Evolutionary conservation across 2,888 invertebrate species (phyloP).

Genomic region (Eupithecia subfuscata): DNA sequence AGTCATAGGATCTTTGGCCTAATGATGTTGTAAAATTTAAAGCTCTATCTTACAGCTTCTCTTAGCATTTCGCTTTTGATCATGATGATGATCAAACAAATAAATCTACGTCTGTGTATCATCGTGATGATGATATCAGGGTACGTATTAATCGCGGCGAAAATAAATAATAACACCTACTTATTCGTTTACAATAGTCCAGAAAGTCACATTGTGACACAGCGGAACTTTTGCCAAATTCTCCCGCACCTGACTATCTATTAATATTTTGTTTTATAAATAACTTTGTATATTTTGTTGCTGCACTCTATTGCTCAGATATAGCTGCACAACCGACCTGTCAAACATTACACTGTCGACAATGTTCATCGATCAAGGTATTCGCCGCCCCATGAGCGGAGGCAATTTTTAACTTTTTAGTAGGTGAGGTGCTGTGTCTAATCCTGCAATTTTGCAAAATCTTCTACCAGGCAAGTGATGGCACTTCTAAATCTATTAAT

Average conservation of each 20-base stretch:
- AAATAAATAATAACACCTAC: constrained; percentile 51
- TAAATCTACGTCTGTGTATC: constrained; percentile 12
- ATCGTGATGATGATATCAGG: constrained; percentile 15
- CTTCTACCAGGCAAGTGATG: background rate
- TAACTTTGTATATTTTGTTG: constrained; percentile 53
- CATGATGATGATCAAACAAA: constrained; percentile 1
- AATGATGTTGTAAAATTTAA: background rate
- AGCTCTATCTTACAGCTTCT: background rate
- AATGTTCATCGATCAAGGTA: background rate
- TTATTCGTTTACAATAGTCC: constrained; percentile 70
- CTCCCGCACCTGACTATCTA: constrained; percentile 78
- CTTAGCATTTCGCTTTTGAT: background rate
- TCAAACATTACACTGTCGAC: background rate
- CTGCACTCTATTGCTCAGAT: constrained; percentile 4
- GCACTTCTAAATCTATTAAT: background rate
- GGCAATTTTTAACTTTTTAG: background rate
- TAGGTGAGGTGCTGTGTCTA: background rate
- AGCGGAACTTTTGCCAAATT: constrained; percentile 69
- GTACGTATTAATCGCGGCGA: constrained; percentile 15
- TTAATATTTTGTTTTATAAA: constrained; percentile 77
- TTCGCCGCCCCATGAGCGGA: background rate
- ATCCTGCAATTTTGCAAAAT: background rate
- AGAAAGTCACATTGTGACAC: constrained; percentile 68
- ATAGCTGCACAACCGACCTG: background rate
- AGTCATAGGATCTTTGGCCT: too few species aligned